Conservation (phyloP, 2,113 vertebrate species). For the Brachyhypopomus gauderio region DNA sequence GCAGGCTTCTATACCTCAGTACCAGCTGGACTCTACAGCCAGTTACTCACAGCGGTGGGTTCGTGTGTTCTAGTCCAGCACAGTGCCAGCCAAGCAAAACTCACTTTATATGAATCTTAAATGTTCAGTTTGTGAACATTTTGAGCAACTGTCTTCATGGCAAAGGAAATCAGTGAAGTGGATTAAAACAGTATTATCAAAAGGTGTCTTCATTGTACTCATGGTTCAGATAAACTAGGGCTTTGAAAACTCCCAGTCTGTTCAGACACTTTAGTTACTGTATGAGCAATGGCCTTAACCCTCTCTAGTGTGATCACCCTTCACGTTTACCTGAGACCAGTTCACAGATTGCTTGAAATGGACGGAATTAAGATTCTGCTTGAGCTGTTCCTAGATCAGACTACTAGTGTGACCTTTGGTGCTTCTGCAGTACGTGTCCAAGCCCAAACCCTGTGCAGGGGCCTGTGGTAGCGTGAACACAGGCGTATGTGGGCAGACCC, state of each 20-base stretch:
- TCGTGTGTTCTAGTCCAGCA: neutral
- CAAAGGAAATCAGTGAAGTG: neutral
- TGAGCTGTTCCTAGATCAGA: neutral
- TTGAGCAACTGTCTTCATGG: neutral
- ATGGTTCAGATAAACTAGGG: neutral
- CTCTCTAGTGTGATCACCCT: neutral
- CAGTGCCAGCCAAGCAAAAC: neutral
- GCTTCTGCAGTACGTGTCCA: neutral
- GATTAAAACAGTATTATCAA: neutral
- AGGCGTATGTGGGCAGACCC: neutral
- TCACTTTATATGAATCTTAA: too few species aligned
- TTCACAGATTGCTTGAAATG: neutral
- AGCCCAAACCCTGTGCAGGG: neutral
- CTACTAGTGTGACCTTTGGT: neutral
- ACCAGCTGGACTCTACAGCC: neutral
- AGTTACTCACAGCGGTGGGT: neutral
- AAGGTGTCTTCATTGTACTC: too few species aligned
- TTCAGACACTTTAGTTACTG: neutral
- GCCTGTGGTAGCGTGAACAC: neutral
- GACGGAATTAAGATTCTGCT: neutral
- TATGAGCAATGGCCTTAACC: neutral
- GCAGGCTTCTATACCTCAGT: neutral
- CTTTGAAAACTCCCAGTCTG: neutral
- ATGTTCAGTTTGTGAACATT: too few species aligned
- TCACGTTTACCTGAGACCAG: neutral